Evolutionary conservation across 1,140 invertebrate species (phyloP), one percentile per base, ranked within the genome.

Genomic region (Drosophila pachea): DNA sequence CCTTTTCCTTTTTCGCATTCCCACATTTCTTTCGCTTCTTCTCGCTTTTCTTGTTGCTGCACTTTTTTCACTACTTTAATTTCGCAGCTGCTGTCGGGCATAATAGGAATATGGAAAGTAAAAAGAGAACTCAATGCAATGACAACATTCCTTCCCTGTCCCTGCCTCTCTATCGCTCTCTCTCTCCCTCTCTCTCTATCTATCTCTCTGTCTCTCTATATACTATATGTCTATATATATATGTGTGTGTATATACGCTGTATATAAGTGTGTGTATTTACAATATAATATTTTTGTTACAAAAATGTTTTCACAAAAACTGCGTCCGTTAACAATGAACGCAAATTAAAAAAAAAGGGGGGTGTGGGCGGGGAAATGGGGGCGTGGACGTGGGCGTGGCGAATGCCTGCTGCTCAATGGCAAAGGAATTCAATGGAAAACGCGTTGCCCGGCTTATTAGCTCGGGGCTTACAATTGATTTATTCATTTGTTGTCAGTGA

Each of bases 61-160:
- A 22, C 22, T 22, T 35, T 14, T 69, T 76, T 62, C 47, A 58
- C 73, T 84, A 81, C 76, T 76, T 79, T 84, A 79, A 69, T 73
- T 68, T 75, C 56, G 64, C 43, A 54, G 60, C 74, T 75, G 72
- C 65, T 74, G 64, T 74, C 62, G 60, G 36, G 45, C 70, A 62
- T 76, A 70, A 73, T 59, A 62, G 52, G 49, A 52, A 69, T 22
- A 22, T 65, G 43, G 63, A 69, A 69, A 45, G 31, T 16, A 54
- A 61, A 50, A 68, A 69, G 58, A 50, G 58, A 72, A 73, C 55
- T 71, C 66, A 78, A 77, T 77, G 63, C 76, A 72, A n/a, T n/a
- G n/a, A n/a, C n/a, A n/a, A n/a, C n/a, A n/a, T n/a, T n/a, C n/a
- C n/a, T n/a, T n/a, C n/a, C n/a, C n/a, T n/a, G n/a, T n/a, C n/a